Base-by-base conservation (phyloP, 2,888 invertebrate genomes). In the Gortyna flavago region DNA sequence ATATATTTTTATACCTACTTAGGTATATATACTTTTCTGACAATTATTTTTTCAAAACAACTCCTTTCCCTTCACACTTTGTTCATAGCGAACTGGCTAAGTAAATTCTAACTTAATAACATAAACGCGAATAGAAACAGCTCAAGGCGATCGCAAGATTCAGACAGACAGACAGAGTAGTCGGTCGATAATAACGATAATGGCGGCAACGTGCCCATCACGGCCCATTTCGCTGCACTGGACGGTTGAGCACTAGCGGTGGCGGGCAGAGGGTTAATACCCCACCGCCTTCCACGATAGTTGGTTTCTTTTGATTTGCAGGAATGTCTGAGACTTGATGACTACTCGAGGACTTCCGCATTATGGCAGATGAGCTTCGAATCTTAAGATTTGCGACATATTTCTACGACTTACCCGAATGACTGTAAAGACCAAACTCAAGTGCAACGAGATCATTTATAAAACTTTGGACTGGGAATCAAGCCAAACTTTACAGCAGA, bases 151-250 rank as follows among this genome's bases (percentile, higher is more conserved):
- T 86, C 61, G 75, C 84, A 87, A 87, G 87, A 87, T 85, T 80
- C 87, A 87, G 88, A 84, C 86, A 83, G 88, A 87, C 86, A 86
- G 88, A 88, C 89, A 81, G 89, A 85, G 85, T 84, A 79, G 85
- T 81, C 87, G 88, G 80, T 91, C 90, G 88, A 90, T 91, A 91
- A 91, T 91, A 91, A 90, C 84, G 89, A 89, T 91, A 91, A 91
- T 91, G 85, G 88, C 84, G 73, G 86, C 85, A 87, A 87, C 91
- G 89, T 89, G 91, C 85, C 86, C 87, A 89, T 87, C 90, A 89
- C 86, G 89, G 90, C 77, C 87, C 88, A 89, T 89, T 91, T 90
- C 85, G 81, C 81, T 79, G 82, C 80, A 74, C 79, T 86, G 89
- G 85, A 85, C 88, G 79, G 85, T 83, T 88, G 85, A 84, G 41